phyloP scores from a whole-genome alignment of 2,797 vertebrate species.

The Austrolebias charrua region DNA sequence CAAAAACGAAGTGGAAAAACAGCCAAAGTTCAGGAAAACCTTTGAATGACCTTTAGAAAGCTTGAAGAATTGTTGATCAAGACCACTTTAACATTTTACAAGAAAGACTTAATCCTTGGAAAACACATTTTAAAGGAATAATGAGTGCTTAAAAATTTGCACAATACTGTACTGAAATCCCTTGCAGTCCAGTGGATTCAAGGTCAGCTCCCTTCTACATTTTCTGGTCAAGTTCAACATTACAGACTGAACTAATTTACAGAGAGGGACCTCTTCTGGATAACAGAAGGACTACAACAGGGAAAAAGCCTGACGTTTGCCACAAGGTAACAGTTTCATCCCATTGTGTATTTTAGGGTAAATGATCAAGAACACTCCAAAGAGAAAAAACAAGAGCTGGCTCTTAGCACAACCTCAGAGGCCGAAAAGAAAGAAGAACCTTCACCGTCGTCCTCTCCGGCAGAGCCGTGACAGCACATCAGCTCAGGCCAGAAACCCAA shows the following conservation, averaged over 20 bases:
- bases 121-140: too few relatives aligned
- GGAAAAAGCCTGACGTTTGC: background rate
- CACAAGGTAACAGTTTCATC: background rate
- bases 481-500: background rate
- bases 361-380: conserved; percentile 66
- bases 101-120: too few relatives aligned
- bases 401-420: conserved; percentile 61
- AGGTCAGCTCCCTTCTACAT: too few relatives aligned
- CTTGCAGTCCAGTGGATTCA: too few relatives aligned
- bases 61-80: too few relatives aligned
- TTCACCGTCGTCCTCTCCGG: conserved; percentile 31
- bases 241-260: conserved; percentile 1
- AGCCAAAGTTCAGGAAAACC: too few relatives aligned
- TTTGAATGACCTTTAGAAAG: too few relatives aligned
- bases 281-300: conserved; percentile 29
- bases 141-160: too few relatives aligned
- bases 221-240: background rate
- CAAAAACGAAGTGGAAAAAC: too few relatives aligned
- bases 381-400: conserved; percentile 72
- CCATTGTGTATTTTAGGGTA: conserved; percentile 58
- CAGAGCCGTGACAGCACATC: conserved; percentile 51
- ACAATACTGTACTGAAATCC: too few relatives aligned
- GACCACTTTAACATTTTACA: too few relatives aligned
- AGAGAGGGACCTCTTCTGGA: conserved; percentile 59
- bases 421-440: conserved; percentile 65